Evolutionary conservation across 1,140 invertebrate species (phyloP).

Genomic region (Mycetomoellerius zeteki): DNA sequence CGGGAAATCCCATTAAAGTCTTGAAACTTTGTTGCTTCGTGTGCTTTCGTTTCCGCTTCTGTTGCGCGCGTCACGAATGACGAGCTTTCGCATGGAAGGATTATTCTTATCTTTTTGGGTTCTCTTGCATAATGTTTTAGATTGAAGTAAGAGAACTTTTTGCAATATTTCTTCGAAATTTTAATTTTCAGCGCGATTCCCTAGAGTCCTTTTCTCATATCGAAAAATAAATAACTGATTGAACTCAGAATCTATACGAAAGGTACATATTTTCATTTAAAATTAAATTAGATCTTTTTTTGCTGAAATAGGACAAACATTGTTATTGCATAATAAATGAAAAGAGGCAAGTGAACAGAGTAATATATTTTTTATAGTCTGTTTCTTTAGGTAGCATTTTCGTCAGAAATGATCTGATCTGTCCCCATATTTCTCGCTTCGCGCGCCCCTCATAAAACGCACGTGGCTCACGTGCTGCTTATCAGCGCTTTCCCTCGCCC

Average conservation of each 20-base stretch:
- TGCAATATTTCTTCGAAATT: background rate
- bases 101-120: background rate
- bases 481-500: background rate
- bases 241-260: too few relatives aligned
- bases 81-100: background rate
- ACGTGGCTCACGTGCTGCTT: constrained; percentile 28
- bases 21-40: constrained; percentile 66
- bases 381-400: background rate
- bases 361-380: background rate
- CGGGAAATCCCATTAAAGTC: constrained; percentile 76
- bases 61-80: constrained; percentile 27
- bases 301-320: background rate
- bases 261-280: background rate
- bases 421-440: background rate
- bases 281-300: constrained; percentile 2
- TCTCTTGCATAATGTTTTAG: background rate
- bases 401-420: background rate
- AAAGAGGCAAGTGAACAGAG: background rate
- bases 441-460: background rate
- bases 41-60: constrained; percentile 57
- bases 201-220: background rate
- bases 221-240: background rate
- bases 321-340: background rate
- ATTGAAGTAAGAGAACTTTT: background rate
- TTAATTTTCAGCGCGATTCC: background rate